phyloP scores from a whole-genome alignment of 1,140 invertebrate species.

The Bicyclus anynana region DNA sequence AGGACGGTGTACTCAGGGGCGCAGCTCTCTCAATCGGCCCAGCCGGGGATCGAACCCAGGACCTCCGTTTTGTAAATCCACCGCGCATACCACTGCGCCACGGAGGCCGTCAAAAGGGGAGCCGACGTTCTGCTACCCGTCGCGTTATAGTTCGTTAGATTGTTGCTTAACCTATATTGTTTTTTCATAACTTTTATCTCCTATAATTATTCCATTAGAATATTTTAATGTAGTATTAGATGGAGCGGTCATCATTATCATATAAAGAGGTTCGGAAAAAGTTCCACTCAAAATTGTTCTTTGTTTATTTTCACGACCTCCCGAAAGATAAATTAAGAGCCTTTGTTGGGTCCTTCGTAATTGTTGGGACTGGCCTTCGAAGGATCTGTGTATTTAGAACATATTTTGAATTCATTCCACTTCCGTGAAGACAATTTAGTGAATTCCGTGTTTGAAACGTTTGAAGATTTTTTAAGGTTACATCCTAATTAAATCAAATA shows the following conservation, averaged over 20 bases:
- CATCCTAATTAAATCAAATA: no score
- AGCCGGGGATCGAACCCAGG: no score
- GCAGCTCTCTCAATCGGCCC: no score
- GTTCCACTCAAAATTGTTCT: neutral
- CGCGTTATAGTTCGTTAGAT: no score
- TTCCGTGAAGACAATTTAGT: neutral
- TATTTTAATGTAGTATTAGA: neutral
- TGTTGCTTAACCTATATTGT: no score
- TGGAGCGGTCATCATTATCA: neutral
- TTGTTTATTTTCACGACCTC: slow-evolving; percentile 2
- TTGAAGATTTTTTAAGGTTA: no score
- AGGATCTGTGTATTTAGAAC: neutral
- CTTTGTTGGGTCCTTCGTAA: neutral
- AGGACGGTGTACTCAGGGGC: no score
- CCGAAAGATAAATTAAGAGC: slow-evolving; percentile 4
- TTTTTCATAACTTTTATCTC: no score
- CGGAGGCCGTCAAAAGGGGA: no score
- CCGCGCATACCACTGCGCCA: no score
- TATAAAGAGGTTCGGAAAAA: neutral
- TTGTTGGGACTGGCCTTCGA: slow-evolving; percentile 3
- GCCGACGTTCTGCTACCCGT: no score
- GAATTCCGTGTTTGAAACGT: neutral
- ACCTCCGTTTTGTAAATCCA: no score
- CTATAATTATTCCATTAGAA: neutral
- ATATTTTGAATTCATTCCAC: slow-evolving; percentile 1